phyloP scores from a whole-genome alignment of 2,888 invertebrate species.

The Drosophila mulleri region DNA sequence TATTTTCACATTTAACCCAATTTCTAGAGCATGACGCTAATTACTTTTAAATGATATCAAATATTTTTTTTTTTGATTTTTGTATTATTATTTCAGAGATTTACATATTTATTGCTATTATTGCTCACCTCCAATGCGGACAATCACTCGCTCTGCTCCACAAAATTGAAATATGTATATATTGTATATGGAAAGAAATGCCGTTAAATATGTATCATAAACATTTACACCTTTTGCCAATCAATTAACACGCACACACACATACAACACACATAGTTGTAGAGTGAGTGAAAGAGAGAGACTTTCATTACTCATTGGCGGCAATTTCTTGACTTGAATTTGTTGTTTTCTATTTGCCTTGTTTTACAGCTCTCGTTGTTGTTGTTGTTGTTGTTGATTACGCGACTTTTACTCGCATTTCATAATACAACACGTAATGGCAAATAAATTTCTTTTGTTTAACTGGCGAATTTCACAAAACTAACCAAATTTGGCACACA shows the following conservation, averaged over 20 bases:
- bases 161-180: conserved; percentile 1
- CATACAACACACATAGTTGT: neutral
- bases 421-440: conserved; percentile 63
- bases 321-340: conserved; percentile 37
- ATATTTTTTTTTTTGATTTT: neutral
- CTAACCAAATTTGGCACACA: conserved; percentile 52
- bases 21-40: conserved; percentile 78
- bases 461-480: conserved; percentile 52
- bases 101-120: conserved; percentile 41
- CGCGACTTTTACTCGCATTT: conserved; percentile 59
- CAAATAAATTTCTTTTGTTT: conserved; percentile 57
- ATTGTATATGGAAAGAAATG: conserved; percentile 37
- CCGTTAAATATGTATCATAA: conserved; percentile 66
- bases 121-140: conserved; percentile 53
- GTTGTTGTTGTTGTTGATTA: conserved; percentile 42
- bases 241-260: conserved; percentile 71
- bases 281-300: conserved; percentile 10
- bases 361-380: conserved; percentile 24
- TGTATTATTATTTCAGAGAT: conserved; percentile 11
- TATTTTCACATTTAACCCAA: conserved; percentile 70
- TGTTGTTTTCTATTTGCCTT: conserved; percentile 56
- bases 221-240: conserved; percentile 57
- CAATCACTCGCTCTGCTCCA: conserved; percentile 56
- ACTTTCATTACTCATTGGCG: conserved; percentile 56
- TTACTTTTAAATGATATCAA: conserved; percentile 60